phyloP scores from a whole-genome alignment of 1,140 invertebrate genomes.

The Augochlora pura region DNA sequence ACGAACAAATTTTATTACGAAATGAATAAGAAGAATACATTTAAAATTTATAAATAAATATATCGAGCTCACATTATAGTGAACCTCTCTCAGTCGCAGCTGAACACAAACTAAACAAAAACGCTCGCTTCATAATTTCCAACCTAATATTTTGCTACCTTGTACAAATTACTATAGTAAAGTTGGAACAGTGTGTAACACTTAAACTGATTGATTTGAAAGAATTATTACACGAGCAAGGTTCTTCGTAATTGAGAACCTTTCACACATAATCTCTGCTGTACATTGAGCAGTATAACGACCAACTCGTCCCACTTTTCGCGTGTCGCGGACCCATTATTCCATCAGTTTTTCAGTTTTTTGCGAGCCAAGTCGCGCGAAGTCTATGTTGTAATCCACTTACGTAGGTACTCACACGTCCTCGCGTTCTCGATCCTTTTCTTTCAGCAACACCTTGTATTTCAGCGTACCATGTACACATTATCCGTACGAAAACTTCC shows the following conservation, averaged over 20 bases:
- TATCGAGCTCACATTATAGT: too few species aligned
- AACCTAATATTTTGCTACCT: too few species aligned
- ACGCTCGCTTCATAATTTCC: too few species aligned
- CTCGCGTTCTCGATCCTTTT: not conserved
- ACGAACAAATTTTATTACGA: too few species aligned
- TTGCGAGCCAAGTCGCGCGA: not conserved
- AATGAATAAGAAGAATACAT: too few species aligned
- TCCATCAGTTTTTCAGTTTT: not conserved
- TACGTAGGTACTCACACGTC: not conserved
- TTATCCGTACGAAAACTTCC: slow-evolving; percentile 15
- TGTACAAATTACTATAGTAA: too few species aligned
- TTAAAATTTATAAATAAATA: too few species aligned
- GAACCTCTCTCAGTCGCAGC: too few species aligned
- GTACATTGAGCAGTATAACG: not conserved
- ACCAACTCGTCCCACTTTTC: not conserved
- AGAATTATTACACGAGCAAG: not conserved
- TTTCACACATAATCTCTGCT: not conserved
- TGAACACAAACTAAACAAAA: too few species aligned
- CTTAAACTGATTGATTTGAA: too few species aligned
- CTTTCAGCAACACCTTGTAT: slow-evolving; percentile 14
- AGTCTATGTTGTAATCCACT: not conserved
- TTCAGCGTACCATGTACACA: slow-evolving; percentile 11
- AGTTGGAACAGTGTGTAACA: too few species aligned
- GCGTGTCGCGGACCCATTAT: not conserved
- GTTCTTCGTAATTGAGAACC: not conserved